Evolutionary conservation across 2,797 vertebrate genomes (phyloP).

Genomic region (Potorous gilbertii): DNA sequence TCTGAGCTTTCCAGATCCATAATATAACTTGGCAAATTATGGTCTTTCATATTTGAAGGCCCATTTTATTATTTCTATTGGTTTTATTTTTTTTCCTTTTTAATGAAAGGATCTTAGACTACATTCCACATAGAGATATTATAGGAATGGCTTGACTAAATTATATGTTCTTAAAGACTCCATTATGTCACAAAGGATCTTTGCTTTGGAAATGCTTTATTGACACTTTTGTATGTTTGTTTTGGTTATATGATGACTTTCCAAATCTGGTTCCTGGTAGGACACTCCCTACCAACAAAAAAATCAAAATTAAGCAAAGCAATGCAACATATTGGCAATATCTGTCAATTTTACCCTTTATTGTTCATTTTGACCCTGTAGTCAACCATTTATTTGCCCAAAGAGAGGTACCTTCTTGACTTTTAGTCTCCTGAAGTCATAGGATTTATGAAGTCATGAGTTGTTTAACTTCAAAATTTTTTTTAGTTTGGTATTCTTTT

Average conservation of each 20-base stretch:
- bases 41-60: neutral
- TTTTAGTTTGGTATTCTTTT: neutral
- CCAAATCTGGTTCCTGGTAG: neutral
- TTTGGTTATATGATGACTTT: neutral
- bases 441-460: neutral
- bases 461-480: neutral
- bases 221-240: neutral
- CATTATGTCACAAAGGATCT: neutral
- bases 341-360: neutral
- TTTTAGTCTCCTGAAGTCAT: neutral
- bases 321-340: neutral
- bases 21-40: neutral
- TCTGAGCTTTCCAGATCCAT: neutral
- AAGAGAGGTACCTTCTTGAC: neutral
- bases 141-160: neutral
- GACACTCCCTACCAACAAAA: neutral
- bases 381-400: neutral
- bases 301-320: neutral
- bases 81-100: neutral
- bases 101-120: neutral
- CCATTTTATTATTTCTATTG: neutral
- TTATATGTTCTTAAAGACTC: neutral
- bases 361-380: neutral
- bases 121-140: neutral
- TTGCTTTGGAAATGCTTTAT: neutral